Base-by-base conservation (phyloP, 2,888 invertebrate genomes). In the Mylabris sibirica region DNA sequence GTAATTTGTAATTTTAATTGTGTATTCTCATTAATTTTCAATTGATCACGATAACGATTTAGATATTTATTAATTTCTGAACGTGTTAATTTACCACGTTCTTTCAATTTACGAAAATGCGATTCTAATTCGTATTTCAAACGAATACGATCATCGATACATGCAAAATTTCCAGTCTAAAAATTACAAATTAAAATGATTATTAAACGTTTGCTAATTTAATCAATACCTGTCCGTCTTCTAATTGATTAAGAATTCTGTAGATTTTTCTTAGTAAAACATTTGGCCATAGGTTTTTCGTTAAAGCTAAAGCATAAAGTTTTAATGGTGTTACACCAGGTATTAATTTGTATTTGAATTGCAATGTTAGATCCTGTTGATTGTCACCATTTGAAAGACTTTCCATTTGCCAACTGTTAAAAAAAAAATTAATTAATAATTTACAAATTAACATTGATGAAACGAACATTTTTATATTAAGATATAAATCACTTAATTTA, bases 381-480 rank as follows among this genome's bases (percentile, higher is more conserved):
- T 75, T 67, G 0, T 70, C 76, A 59, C 83, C 84, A 2, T 69
- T 74, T 9, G 79, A 71, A 14, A 78, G 72, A 0, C 87, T 86
- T 72, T 86, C 84, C 80, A 89, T 81, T 74, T 87, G 86, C 82
- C 86, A 87, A 65, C 88, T 89, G 67, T 60, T 78, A 78, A 64
- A 63, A 64, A 24, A 66, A 38, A 11, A 8, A 14, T 14, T 30
- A 30, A 30, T 30, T 6, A 30, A 30, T 30, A 30, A 26, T 30
- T 0, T 30, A 6, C 2, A 30, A 30, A 30, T 30, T 8, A 30
- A 3, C 1, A 30, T 30, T 30, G 30, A 30, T 5, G 26, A 64
- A 35, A 81, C 87, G 84, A 88, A 95, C 95, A 93, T 93, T 69
- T 89, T 88, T 11, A 94, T 91, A 82, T 93, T 94, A 60, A 85